Percentiles rank a stretch among this genome's conserved stretches.
These are phyloP conservation scores for Halcyon badia DNA, from an alignment of 2,797 vertebrate species.

Conservation along the genomic window DNA sequence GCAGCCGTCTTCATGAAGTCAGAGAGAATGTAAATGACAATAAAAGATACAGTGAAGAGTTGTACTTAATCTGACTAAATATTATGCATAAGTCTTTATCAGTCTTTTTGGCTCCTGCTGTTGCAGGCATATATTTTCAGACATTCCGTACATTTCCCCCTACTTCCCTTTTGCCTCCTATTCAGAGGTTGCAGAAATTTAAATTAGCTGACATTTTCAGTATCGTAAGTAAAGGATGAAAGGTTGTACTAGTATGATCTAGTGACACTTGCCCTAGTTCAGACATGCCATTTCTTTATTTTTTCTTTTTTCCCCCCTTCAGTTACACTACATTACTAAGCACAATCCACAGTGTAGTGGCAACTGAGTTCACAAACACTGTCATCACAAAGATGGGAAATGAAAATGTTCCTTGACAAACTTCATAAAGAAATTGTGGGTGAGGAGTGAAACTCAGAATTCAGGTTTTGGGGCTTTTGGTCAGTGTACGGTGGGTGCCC, in stretches of 20 bases:
- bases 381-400: background rate
- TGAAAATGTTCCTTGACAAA: background rate
- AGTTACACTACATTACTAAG: background rate
- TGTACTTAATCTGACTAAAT: conserved; percentile 14
- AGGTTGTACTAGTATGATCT: background rate
- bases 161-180: background rate
- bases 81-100: background rate
- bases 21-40: background rate
- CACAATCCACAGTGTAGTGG: background rate
- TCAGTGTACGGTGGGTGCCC: background rate
- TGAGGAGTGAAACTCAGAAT: background rate
- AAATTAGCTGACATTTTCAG: background rate
- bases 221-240: background rate
- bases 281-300: background rate
- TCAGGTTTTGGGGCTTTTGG: background rate
- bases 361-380: background rate
- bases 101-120: background rate
- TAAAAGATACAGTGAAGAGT: background rate
- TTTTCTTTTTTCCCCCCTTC: fast-evolving
- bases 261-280: background rate
- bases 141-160: background rate
- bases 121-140: background rate
- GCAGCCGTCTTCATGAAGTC: conserved; percentile 13
- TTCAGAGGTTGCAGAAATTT: background rate
- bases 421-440: background rate